These are phyloP conservation scores for Crypturellus tataupa DNA, from an alignment of 2,797 vertebrate species.

Conservation along the genomic window DNA sequence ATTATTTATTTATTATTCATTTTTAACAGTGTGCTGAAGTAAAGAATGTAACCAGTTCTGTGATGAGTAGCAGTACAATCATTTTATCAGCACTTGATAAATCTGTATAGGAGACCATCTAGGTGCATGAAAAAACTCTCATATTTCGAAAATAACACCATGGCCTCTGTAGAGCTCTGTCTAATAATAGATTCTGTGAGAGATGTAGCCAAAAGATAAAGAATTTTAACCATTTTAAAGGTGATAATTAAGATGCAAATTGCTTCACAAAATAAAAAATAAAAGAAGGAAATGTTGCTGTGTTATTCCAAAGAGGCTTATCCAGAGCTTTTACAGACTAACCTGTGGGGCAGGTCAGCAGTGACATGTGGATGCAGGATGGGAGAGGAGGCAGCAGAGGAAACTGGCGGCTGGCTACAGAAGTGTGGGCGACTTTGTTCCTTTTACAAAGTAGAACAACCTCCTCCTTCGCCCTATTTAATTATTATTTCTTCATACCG, in stretches of 20 bases:
- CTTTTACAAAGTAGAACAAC: not conserved
- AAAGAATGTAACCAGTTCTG: not conserved
- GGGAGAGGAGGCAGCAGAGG: not conserved
- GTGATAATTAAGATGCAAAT: not conserved
- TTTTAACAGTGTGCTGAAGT: not conserved
- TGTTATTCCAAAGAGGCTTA: not conserved
- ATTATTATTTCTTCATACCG: not conserved
- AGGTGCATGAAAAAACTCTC: not conserved
- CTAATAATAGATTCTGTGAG: not conserved
- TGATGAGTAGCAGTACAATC: not conserved
- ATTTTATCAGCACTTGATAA: not conserved
- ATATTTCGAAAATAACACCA: accelerated
- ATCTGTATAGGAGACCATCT: not conserved
- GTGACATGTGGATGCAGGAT: not conserved
- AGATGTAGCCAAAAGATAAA: not conserved
- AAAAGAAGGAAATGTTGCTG: too few species aligned
- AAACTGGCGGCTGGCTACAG: not conserved
- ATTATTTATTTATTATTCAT: too few species aligned
- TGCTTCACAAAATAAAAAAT: too few species aligned
- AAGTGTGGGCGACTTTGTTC: not conserved
- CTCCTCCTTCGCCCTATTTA: too few species aligned
- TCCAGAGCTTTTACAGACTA: not conserved
- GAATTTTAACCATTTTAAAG: not conserved
- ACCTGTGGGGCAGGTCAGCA: not conserved
- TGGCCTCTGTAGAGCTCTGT: not conserved